Evolutionary conservation across 1,140 invertebrate genomes (phyloP).

Genomic region (Leguminivora glycinivorella): DNA sequence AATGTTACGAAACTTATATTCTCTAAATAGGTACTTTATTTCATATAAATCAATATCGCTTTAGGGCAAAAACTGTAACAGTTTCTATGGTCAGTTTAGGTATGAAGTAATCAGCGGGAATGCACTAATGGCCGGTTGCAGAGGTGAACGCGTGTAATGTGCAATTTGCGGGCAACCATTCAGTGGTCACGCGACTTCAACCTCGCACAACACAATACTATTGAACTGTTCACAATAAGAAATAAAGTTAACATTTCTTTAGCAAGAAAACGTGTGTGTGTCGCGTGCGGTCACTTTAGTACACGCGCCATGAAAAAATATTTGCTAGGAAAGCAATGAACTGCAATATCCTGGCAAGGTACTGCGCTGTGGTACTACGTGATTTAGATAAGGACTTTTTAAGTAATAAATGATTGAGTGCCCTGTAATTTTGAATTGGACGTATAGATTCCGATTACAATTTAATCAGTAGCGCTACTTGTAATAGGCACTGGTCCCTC

Average conservation of each 20-base stretch:
- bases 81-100: constrained; percentile 65
- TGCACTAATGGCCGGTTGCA: constrained; percentile 72
- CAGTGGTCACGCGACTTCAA: constrained; percentile 61
- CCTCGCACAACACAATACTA: constrained; percentile 31
- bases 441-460: too few species aligned
- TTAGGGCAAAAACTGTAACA: constrained; percentile 51
- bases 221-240: constrained; percentile 19
- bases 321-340: constrained; percentile 1
- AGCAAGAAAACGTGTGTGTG: not conserved
- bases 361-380: too few species aligned
- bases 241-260: not conserved
- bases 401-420: too few species aligned
- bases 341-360: not conserved
- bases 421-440: too few species aligned
- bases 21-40: not conserved
- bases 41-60: constrained; percentile 36
- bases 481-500: too few species aligned
- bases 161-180: constrained; percentile 65
- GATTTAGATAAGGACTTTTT: too few species aligned
- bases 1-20: not conserved
- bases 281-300: constrained; percentile 11
- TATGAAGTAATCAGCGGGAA: constrained; percentile 70
- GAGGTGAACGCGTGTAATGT: constrained; percentile 64
- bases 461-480: too few species aligned
- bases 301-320: not conserved